Percentiles rank a stretch among this genome's conserved stretches.
These are phyloP conservation scores for Synchiropus splendidus DNA, from an alignment of 2,113 vertebrate species.

Conservation along the genomic window DNA sequence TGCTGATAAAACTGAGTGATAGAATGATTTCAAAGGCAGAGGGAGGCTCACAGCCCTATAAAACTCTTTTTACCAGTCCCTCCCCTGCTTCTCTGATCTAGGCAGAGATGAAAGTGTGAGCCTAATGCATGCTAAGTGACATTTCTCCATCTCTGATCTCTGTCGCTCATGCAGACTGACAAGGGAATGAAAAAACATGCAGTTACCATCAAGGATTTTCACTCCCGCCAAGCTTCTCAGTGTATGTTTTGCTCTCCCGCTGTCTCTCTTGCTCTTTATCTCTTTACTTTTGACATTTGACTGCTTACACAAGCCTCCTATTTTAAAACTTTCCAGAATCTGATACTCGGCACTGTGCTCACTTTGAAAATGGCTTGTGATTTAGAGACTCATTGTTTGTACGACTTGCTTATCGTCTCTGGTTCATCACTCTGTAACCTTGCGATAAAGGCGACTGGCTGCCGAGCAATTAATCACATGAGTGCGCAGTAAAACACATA, in stretches of 20 bases:
- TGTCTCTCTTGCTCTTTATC: constrained; percentile 13
- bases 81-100: constrained; percentile 35
- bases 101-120: constrained; percentile 40
- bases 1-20: constrained; percentile 51
- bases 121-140: constrained; percentile 54
- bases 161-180: constrained; percentile 42
- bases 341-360: constrained; percentile 12
- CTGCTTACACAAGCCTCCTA: constrained; percentile 8
- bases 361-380: constrained; percentile 19
- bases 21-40: constrained; percentile 49
- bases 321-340: constrained; percentile 19
- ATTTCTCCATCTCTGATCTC: constrained; percentile 56
- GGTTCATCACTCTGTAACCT: constrained; percentile 56
- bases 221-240: constrained; percentile 2
- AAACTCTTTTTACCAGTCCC: constrained; percentile 41
- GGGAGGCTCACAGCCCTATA: constrained; percentile 34
- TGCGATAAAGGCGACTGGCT: constrained; percentile 53
- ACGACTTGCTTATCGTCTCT: constrained; percentile 32
- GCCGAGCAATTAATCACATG: constrained; percentile 46
- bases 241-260: constrained; percentile 16
- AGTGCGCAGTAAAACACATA: constrained; percentile 12
- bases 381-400: constrained; percentile 40
- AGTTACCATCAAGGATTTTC: constrained; percentile 32
- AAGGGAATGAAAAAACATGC: constrained; percentile 22
- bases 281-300: constrained; percentile 31